phyloP scores from a whole-genome alignment of 2,797 vertebrate species.

The Cephalopachus bancanus region DNA sequence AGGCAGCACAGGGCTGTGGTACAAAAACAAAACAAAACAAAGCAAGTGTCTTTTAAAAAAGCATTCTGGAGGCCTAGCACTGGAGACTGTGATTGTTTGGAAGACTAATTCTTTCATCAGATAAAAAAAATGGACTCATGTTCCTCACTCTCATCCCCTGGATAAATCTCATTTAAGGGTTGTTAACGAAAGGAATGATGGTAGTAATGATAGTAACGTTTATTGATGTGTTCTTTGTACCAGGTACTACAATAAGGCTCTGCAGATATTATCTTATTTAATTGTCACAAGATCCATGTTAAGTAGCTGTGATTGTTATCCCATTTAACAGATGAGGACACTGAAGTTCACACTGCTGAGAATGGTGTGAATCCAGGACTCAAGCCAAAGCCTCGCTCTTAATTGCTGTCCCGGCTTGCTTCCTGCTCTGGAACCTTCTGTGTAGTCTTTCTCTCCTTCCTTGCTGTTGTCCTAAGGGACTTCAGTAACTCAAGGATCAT shows the following conservation, averaged over 20 bases:
- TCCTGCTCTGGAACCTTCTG: background rate
- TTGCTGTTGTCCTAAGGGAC: background rate
- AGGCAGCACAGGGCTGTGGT: background rate
- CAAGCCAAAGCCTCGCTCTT: background rate
- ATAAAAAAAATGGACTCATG: background rate
- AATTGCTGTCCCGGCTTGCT: background rate
- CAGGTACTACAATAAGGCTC: background rate
- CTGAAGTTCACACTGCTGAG: background rate
- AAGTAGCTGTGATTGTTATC: constrained; percentile 13
- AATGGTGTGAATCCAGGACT: background rate
- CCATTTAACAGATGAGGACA: constrained; percentile 24
- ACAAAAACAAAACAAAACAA: background rate
- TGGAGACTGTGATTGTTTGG: background rate
- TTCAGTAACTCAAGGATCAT: background rate
- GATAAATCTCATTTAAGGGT: constrained; percentile 17
- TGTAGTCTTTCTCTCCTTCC: background rate
- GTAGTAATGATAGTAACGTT: constrained; percentile 1
- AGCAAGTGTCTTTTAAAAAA: background rate
- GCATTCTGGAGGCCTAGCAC: background rate
- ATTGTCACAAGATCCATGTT: background rate
- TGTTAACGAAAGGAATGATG: constrained; percentile 47
- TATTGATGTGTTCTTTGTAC: constrained; percentile 48
- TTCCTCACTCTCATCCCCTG: background rate
- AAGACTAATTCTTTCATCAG: constrained; percentile 11
- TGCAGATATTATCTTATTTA: background rate